Base-by-base conservation (phyloP, 1,140 invertebrate genomes). In the Trachymyrmex cornetzi region DNA sequence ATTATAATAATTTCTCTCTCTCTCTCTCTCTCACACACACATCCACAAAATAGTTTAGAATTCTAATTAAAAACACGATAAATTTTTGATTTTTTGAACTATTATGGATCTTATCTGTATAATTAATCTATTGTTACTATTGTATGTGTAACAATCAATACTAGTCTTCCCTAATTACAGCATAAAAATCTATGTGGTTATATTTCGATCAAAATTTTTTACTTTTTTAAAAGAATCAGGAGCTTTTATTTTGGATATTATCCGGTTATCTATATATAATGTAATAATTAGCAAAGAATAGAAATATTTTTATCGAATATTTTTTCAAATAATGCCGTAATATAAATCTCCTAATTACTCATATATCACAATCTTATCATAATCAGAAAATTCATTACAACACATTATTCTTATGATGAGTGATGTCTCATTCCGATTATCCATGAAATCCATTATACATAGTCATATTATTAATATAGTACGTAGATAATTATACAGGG, bases 381-480 rank as follows among this genome's bases (percentile, higher is more conserved):
- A 66, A 3, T 48, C 2, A 48, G 48, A 48, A 14, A 27, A 14
- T 79, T 66, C 24, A 66, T 79, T 66, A 66, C 63, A 14, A 63
- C 9, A 2, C 4, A 9, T 30, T 77, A 61, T 61, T 77, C 22
- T 44, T 61, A 44, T 22, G 57, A 61, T 48, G 27, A 53, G 2
- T 16, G 7, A 64, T 22, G 11, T 48, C 22, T 5, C 38, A 61
- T 38, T 63, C 57, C 9, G 7, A 77, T 77, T 77, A 77, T n/a
- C 34, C 16, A 44, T 61, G 34, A 61, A 77, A 14, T 44, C 61
- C 57, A 61, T 77, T 77, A 61, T 4, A 11, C 16, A 63, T 38
- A 38, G 22, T 61, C 16, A 19, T 77, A 27, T 12, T 16, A 48
- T 61, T 77, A 77, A 64, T 77, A 16, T 44, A 44, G 0, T 34